A percentile compares a stretch with the other conserved stretches of the same genome.
phyloP scores from a whole-genome alignment of 2,888 invertebrate species.

The Rhyacophila evoluta region DNA sequence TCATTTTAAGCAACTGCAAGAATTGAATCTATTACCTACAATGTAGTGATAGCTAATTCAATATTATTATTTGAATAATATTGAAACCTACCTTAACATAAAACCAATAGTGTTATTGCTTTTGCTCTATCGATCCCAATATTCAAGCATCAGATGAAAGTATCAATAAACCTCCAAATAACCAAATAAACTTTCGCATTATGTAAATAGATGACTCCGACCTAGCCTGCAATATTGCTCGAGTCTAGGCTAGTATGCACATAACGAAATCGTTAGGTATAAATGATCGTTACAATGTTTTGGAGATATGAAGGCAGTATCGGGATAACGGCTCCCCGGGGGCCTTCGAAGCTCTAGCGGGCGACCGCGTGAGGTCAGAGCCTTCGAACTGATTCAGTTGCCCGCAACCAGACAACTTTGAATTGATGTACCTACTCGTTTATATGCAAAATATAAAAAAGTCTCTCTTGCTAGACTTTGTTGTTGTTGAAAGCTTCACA shows the following conservation, averaged over 20 bases:
- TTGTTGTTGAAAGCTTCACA: not conserved
- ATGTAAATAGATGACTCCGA: not conserved
- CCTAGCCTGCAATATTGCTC: slow-evolving; percentile 5
- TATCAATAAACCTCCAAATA: slow-evolving; percentile 1
- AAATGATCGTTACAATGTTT: slow-evolving; percentile 1
- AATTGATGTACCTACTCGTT: not conserved
- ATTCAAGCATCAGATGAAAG: not conserved
- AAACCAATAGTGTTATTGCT: no score
- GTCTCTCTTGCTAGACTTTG: not conserved
- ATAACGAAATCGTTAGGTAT: slow-evolving; percentile 13
- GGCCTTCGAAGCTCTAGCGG: not conserved
- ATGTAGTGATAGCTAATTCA: no score
- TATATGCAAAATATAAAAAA: not conserved
- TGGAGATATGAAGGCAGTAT: slow-evolving; percentile 19
- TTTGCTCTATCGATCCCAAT: no score
- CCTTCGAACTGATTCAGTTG: slow-evolving; percentile 3
- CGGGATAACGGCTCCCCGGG: not conserved
- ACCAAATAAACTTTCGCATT: not conserved
- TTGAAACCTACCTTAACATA: no score
- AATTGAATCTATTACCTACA: no score
- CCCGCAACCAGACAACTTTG: not conserved
- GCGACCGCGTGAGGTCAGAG: not conserved
- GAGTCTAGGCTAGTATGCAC: slow-evolving; percentile 11
- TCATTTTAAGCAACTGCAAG: no score
- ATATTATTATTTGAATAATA: no score